Evolutionary conservation across 2,888 invertebrate genomes (phyloP), one percentile per base, ranked within the genome.

Genomic region (Mongoloraphidia duomilia): DNA sequence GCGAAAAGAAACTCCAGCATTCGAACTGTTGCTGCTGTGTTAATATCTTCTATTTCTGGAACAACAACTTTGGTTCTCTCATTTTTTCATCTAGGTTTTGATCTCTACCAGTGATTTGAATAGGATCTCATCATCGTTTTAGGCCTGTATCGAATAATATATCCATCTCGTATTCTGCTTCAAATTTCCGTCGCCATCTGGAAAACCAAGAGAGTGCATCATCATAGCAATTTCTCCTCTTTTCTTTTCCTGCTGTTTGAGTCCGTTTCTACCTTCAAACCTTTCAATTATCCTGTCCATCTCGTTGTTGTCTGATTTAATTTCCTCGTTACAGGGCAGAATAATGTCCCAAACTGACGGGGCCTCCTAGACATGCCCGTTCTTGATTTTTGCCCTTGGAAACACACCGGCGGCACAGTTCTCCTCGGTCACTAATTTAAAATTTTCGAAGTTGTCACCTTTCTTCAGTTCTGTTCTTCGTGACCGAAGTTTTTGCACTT

Each of bases 221-320:
- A 41, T 41, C 41, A 41, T 41, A 13, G 41, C 41, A 10, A 49
- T 14, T 48, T 49, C 49, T 12, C 49, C 49, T 13, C 36, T 33
- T n/a, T 49, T 39, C 36, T 49, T 49, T 9, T 39, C 33, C 14
- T 49, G 49, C 3, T 13, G 10, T 10, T 33, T 8, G 12, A 49
- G 47, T 5, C 46, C 46, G 10, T 37, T 46, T 36, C 26, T 39
- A 8, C 46, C 46, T 8, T 46, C 49, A 26, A 49, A 46, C 34
- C 14, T 45, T 33, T 13, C 41, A 8, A 49, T 46, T 3, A 41
- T 41, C 26, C 11, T n/a, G 26, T 34, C 14, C 13, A 49, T 17
- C 10, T 10, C 12, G 12, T 33, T 36, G 39, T 49, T 35, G 13
- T 46, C 49, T 13, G 49, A 46, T 12, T 46, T 46, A 11, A 36